Conservation (phyloP, 2,888 invertebrate genomes). For the Lamellibrachia satsuma region DNA sequence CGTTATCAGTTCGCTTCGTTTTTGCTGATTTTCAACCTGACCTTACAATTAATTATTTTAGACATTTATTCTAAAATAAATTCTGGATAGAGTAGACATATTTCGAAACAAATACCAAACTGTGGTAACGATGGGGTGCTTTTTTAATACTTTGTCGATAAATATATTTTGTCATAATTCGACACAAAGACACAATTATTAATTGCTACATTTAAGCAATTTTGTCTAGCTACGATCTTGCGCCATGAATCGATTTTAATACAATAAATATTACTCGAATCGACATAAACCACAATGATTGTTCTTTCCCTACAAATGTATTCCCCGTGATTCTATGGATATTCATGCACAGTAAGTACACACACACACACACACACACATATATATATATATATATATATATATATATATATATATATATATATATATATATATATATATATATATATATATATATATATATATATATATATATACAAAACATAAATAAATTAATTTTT, state of each 20-base stretch:
- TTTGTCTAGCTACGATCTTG: too few relatives aligned
- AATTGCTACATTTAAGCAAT: too few relatives aligned
- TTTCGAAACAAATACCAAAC: background rate
- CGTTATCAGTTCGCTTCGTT: background rate
- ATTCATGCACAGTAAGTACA: background rate
- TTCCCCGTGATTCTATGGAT: background rate
- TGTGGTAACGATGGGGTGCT: background rate
- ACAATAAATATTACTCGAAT: too few relatives aligned
- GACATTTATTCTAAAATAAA: background rate
- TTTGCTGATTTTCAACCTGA: background rate
- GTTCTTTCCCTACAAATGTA: too few relatives aligned
- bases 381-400: background rate
- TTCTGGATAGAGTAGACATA: background rate
- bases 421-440: background rate
- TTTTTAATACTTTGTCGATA: too few relatives aligned
- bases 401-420: background rate
- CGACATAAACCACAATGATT: too few relatives aligned
- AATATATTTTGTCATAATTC: too few relatives aligned
- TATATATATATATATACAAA: background rate
- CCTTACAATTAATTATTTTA: background rate
- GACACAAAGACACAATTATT: too few relatives aligned
- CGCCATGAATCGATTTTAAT: too few relatives aligned
- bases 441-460: background rate
- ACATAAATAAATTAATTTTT: background rate
- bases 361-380: background rate